Base-by-base conservation (phyloP, 2,888 invertebrate genomes). In the Troides helena region DNA sequence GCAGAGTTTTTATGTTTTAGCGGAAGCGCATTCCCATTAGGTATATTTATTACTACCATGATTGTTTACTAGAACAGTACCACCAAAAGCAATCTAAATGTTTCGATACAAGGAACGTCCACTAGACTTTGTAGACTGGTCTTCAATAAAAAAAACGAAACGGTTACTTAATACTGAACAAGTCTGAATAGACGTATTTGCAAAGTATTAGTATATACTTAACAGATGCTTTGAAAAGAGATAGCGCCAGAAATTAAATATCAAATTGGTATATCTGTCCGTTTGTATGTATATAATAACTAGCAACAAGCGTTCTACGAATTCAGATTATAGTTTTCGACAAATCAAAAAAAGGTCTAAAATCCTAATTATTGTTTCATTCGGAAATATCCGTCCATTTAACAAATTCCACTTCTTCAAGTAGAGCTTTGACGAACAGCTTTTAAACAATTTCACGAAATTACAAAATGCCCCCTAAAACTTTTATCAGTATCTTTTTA, bases 401-500 rank as follows among this genome's bases (percentile, higher is more conserved):
- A 6, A 5, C n/a, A 53, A 53, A 53, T 18, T 53, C 53, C n/a
- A 53, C 53, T 53, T n/a, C 53, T n/a, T 53, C 18, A n/a, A n/a
- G 6, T 7, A 8, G 18, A 53, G n/a, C 7, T 53, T n/a, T n/a
- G 46, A n/a, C 7, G 4, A 53, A 53, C 53, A 18, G n/a, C 53
- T 53, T 30, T 53, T n/a, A 53, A 53, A 53, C n/a, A 18, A 53
- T 53, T n/a, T 58, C 3, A 58, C 43, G 46, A 65, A 8, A 21
- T 36, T 36, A 30, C 43, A n/a, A 65, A 65, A 46, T 58, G 43
- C 43, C 5, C 65, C 21, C 36, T 18, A 65, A 57, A 39, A 65
- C 39, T 56, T 57, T 36, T 21, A 59, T 46, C 60, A 36, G 60
- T 12, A 53, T 39, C 17, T 46, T 67, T 30, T 60, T 63, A 36